Base-by-base conservation (phyloP, 1,140 invertebrate genomes). In the Calliphora vicina region DNA sequence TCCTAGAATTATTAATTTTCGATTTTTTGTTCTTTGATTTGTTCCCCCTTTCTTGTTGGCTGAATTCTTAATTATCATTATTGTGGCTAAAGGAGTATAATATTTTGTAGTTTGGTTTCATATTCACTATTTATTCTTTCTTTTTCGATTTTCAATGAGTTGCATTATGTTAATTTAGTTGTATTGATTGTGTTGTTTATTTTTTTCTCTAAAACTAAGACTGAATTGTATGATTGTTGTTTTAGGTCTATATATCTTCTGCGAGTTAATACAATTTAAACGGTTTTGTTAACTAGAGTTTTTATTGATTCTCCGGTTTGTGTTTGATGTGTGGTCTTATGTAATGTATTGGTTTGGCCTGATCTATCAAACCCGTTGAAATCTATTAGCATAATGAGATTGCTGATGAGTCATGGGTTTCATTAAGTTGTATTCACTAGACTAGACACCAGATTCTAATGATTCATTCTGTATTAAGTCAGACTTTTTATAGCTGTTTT, bases 1-100 rank as follows among this genome's bases (percentile, higher is more conserved):
- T 78, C 74, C 74, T 78, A 78, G 74, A 78, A 78, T 78, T 78
- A 23, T 67, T 67, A 67, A 67, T 67, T 67, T 67, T 67, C n/a
- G 57, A 67, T 23, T 23, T 23, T 6, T 67, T 61, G 2, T 61
- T 20, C 23, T 67, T 23, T 23, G 20, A 67, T 67, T 6, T 23
- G 4, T 67, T 67, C 45, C 45, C 45, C 45, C 15, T 17, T 13
- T 0, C 45, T 29, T 29, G 29, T 29, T 29, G 8, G 15, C 4
- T 57, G 45, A 57, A 57, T 57, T 57, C 12, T 57, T 57, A 57
- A 57, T 57, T 57, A 57, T 57, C 45, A 57, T 57, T 57, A 13
- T 12, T 13, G 45, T 17, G 15, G 45, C 4, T 57, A n/a, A n/a
- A n/a, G n/a, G n/a, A n/a, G n/a, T n/a, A 29, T 29, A 29, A 29